Evolutionary conservation across 2,888 invertebrate genomes (phyloP), one percentile per base, ranked within the genome.

Genomic region (Macrostomum cliftonense): DNA sequence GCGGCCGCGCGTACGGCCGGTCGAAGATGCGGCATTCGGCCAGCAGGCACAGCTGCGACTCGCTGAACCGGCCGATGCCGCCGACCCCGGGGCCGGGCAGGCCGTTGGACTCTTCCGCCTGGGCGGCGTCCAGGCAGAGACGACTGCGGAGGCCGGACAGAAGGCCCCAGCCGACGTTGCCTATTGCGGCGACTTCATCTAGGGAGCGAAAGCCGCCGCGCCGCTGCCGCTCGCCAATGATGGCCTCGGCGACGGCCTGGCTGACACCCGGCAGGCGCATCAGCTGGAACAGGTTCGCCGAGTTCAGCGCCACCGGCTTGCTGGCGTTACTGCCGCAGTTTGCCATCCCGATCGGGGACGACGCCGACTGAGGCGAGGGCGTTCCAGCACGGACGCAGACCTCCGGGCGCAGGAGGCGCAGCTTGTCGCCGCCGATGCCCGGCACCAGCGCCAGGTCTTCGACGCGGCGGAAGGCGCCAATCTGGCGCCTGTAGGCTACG

Each of bases 391-490:
- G 75, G 47, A 81, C 79, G 69, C 80, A 80, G 63, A 83, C 79
- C 70, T 83, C 82, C 52, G 77, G 76, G 58, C 80, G 75, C 54
- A 83, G 76, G 54, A 75, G 62, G 58, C 78, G 78, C 56, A 82
- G 66, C 66, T 78, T 80, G 51, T 79, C 79, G 48, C 83, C 83
- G 48, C 84, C 84, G 57, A 84, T 79, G 49, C 73, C 83, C 56
- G 80, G 79, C 46, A 83, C 83, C 50, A 83, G 74, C 11, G 82
- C 84, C 61, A 84, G 72, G 73, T 84, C 84, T 66, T 83, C 83
- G 1, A 82, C 77, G 66, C 79, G 77, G 59, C 80, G 78, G 68
- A 81, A 83, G 39, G 81, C 76, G 12, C 82, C 82, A 55, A 83
- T 82, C 60, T 78, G 77, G 63, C 78, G 78, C 46, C 83, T 74